A percentile compares a stretch with the other conserved stretches of the same genome.
These are phyloP conservation scores for Picathartes gymnocephalus DNA, from an alignment of 2,113 vertebrate species.

Conservation along the genomic window DNA sequence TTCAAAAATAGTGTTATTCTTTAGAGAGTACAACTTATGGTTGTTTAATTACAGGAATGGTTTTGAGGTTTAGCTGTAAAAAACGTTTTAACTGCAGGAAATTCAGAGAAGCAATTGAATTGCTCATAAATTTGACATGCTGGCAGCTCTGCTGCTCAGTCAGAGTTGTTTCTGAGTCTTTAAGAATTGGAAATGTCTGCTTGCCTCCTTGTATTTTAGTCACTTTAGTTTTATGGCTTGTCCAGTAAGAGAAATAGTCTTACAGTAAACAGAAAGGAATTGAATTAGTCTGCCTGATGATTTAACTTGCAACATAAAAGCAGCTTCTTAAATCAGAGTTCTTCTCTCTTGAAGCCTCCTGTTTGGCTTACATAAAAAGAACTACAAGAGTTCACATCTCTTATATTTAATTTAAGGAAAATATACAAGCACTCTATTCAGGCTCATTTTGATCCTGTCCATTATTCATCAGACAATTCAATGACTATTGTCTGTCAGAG, in stretches of 20 bases:
- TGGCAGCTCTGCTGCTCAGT: neutral
- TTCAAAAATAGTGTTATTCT: neutral
- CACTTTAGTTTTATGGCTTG: conserved; percentile 31
- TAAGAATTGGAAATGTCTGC: conserved; percentile 26
- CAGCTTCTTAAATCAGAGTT: neutral
- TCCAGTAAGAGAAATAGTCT: conserved; percentile 23
- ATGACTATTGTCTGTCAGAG: neutral
- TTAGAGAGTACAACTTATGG: neutral
- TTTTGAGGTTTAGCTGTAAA: conserved; percentile 21
- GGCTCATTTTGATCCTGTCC: neutral
- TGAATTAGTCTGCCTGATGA: conserved; percentile 26
- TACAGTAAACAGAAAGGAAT: conserved; percentile 34
- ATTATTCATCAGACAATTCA: neutral
- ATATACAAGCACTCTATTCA: neutral
- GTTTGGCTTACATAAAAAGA: neutral
- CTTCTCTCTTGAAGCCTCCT: neutral
- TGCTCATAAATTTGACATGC: conserved; percentile 37
- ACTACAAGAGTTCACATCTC: neutral
- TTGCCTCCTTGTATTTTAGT: conserved; percentile 32
- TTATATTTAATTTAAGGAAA: neutral
- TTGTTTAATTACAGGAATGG: conserved; percentile 19
- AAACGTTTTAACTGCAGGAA: conserved; percentile 41
- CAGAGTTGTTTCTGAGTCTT: conserved; percentile 16
- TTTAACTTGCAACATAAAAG: conserved; percentile 21
- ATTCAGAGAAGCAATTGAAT: conserved; percentile 38